Evolutionary conservation across 1,140 invertebrate species (phyloP), one percentile per base, ranked within the genome.

Genomic region (Drosophila miranda): DNA sequence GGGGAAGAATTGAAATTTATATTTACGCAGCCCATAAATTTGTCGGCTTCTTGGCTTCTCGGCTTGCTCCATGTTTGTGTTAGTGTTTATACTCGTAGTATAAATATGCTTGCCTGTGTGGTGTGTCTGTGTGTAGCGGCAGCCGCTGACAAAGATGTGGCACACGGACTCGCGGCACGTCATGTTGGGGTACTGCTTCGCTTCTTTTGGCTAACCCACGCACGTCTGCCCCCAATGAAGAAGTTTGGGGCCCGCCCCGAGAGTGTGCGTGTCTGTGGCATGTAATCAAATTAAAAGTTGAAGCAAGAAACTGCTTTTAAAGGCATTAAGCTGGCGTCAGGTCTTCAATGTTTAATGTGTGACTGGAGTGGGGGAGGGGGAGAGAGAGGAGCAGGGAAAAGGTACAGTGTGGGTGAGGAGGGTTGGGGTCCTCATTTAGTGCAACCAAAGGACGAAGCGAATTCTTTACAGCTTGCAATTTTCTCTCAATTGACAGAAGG

Each of bases 11-110:
- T 81, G 81, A 86, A 86, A 86, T 86, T 86, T 86, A 86, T 86
- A 86, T 84, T 80, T 86, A 86, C 83, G 82, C 81, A 86, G 73
- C 81, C 83, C 78, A 86, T 86, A 86, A 78, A 86, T 86, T 86
- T 81, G 38, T 67, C 23, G 81, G 72, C 81, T 86, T 86, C 78
- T 86, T 58, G 82, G 73, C 81, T 77, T 42, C 78, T 86, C 61
- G 77, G 73, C 81, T 74, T 42, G 72, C 54, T 43, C 58, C 44
- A 60, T 52, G 55, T 58, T 43, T 68, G 62, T 73, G 50, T 59
- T 78, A 82, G 74, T 75, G 78, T 67, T 75, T 82, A 82, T 46
- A 26, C 4, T 26, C 23, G 23, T 26, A 30, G 30, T 21, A 59
- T 46, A 75, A 69, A 55, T 60, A 14, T 45, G 46, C 38, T 64